Conservation (phyloP, 2,797 vertebrate species). For the Lutra lutra region DNA sequence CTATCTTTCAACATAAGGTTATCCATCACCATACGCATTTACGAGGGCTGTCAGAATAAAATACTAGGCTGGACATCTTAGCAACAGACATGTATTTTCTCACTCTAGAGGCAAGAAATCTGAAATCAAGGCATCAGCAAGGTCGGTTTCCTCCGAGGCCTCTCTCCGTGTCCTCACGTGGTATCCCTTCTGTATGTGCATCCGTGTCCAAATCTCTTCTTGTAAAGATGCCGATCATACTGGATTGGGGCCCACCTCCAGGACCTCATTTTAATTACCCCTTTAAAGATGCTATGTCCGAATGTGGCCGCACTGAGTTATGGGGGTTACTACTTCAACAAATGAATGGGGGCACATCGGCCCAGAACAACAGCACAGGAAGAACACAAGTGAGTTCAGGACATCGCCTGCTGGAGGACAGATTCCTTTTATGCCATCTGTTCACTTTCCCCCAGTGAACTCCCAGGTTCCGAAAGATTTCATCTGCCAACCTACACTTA, state of each 20-base stretch:
- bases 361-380: not conserved
- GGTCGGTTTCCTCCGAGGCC: not conserved
- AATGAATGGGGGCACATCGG: not conserved
- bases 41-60: not conserved
- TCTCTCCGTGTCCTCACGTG: accelerated
- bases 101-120: not conserved
- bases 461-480: not conserved
- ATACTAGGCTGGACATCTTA: not conserved
- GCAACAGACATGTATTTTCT: not conserved
- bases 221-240: too few relatives aligned
- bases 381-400: not conserved
- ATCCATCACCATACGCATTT: not conserved
- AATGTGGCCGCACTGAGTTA: too few relatives aligned
- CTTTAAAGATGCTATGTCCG: not conserved
- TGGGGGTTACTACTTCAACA: not conserved
- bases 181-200: not conserved
- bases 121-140: too few relatives aligned
- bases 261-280: not conserved
- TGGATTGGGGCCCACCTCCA: not conserved
- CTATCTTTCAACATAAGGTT: not conserved
- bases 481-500: not conserved
- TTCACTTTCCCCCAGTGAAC: not conserved
- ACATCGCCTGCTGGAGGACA: not conserved
- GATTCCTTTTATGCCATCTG: not conserved
- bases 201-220: not conserved